Base-by-base conservation (phyloP, 2,797 vertebrate species). In the Meriones psammophilus region DNA sequence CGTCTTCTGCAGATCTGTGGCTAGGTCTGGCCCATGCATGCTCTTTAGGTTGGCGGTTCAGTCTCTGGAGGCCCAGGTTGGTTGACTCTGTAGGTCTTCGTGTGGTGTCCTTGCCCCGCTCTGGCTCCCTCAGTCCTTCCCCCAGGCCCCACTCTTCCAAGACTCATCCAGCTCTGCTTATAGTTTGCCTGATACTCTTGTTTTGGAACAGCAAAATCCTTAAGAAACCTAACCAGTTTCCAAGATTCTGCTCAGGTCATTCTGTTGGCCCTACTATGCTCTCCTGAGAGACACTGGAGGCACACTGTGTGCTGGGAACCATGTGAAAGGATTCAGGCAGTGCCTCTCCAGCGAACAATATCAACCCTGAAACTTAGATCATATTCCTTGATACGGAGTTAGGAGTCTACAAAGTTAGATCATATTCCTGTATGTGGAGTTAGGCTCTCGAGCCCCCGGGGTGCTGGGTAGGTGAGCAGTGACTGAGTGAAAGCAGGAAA, bases 401-500 rank as follows among this genome's bases (percentile, higher is more conserved):
- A 50, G 50, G 50, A 50, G 10, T 8, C 50, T 10, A 10, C 50
- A 46, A 46, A 15, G 30, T 24, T 56, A 30, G 85, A 13, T 36
- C 42, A 12, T 6, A 39, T 0, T 14, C 2, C 17, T 22, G 10
- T 50, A 8, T 50, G 50, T 10, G 50, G 50, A 3, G 50, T 66
- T 73, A 17, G 2, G 8, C 5, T 18, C 33, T 26, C 36, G 42
- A 8, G 56, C n/a, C 28, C 46, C 86, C 30, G 0, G 0, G 0
- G 30, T 5, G 22, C 1, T 50, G 9, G 46, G 39, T n/a, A 33
- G 66, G 46, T 84, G 6, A 26, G 22, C 3, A 22, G 58, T n/a
- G 3, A 0, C 1, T 20, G 1, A 10, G 36, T 71, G 8, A 3
- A 2, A 15, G 22, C 33, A 50, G 50, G 15, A 7, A 18, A 64